phyloP scores from a whole-genome alignment of 2,797 vertebrate species.

The Enoplosus armatus region DNA sequence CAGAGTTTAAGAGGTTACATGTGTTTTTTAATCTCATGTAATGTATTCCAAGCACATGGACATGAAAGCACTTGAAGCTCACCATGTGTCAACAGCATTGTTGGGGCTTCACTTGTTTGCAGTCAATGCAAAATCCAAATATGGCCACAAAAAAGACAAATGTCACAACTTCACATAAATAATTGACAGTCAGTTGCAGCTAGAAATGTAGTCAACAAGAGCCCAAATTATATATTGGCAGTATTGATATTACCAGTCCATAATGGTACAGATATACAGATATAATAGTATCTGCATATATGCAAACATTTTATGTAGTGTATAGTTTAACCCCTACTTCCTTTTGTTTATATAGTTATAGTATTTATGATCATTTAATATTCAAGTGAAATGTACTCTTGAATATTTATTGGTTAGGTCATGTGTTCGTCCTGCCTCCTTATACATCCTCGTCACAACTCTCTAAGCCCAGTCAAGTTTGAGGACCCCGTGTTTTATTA shows the following conservation, averaged over 20 bases:
- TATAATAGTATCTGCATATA: background rate
- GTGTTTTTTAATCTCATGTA: conserved; percentile 8
- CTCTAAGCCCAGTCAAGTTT: background rate
- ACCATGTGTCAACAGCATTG: background rate
- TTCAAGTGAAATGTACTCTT: background rate
- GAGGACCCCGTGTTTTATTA: background rate
- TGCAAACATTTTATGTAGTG: background rate
- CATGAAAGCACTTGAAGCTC: background rate
- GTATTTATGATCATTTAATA: too few relatives aligned
- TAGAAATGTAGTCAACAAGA: background rate
- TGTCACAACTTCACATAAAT: background rate
- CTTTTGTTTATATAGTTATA: too few relatives aligned
- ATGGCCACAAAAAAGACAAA: background rate
- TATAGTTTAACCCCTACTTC: too few relatives aligned
- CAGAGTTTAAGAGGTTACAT: conserved; percentile 19
- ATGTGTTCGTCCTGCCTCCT: too few relatives aligned
- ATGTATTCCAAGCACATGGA: background rate
- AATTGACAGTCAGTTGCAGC: background rate
- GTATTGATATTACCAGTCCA: too few relatives aligned
- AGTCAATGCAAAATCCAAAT: background rate
- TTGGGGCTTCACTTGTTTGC: conserved; percentile 14
- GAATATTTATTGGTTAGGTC: too few relatives aligned
- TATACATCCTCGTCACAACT: too few relatives aligned
- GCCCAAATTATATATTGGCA: background rate
- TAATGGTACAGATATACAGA: background rate